Conservation (phyloP, 2,888 invertebrate species). For the Pocota personata region DNA sequence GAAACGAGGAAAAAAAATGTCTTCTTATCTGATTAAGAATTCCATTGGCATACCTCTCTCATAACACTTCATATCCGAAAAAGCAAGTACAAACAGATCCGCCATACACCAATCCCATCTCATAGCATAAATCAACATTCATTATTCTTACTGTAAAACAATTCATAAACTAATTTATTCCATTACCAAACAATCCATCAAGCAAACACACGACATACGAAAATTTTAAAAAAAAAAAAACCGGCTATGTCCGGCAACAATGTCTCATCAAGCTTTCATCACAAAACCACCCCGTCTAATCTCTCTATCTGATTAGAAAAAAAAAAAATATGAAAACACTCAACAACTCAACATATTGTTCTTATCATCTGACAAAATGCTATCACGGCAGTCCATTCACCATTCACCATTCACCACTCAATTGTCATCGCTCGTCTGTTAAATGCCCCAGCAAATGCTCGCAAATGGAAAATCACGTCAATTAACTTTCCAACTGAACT, state of each 20-base stretch:
- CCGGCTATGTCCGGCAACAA: constrained; percentile 3
- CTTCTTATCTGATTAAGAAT: constrained; percentile 6
- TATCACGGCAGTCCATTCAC: neutral
- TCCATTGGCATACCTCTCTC: constrained; percentile 5
- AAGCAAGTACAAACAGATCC: constrained; percentile 12
- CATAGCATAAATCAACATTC: constrained; percentile 29
- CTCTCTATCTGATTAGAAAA: neutral
- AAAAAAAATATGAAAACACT: too few species aligned
- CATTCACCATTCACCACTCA: neutral
- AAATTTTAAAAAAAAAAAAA: neutral
- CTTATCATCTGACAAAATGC: constrained; percentile 17
- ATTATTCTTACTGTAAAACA: constrained; percentile 1
- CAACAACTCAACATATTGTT: neutral
- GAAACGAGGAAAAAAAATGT: neutral
- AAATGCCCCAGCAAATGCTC: too few species aligned
- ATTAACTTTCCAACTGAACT: neutral
- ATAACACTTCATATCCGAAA: constrained; percentile 12
- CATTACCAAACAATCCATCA: constrained; percentile 10
- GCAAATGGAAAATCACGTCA: neutral
- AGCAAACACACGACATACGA: neutral
- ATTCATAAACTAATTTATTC: constrained; percentile 30
- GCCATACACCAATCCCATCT: neutral
- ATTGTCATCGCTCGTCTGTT: neutral
- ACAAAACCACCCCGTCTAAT: neutral
- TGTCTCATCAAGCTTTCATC: neutral